Conservation (phyloP, 2,888 invertebrate genomes). For the Sinelater perroti region DNA sequence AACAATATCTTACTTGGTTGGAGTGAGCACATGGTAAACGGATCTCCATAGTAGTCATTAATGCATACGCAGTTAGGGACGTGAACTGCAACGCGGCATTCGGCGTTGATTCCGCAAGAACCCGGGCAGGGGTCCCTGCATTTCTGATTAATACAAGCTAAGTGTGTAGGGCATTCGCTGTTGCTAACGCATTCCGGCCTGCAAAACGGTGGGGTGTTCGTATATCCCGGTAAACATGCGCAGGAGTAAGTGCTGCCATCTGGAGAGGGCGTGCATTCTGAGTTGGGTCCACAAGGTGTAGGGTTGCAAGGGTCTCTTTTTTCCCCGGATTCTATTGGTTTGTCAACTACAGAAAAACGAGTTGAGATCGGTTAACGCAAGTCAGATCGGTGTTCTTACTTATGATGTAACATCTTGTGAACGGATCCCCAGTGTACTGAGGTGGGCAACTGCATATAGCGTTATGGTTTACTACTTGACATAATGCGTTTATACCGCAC, state of each 20-base stretch:
- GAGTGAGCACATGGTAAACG: constrained; percentile 68
- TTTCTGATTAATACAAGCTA: constrained; percentile 74
- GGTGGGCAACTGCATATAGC: constrained; percentile 69
- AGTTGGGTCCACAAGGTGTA: constrained; percentile 74
- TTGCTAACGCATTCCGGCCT: constrained; percentile 79
- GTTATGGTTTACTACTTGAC: constrained; percentile 68
- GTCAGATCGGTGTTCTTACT: constrained; percentile 42
- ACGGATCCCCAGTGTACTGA: constrained; percentile 69
- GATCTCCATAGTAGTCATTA: constrained; percentile 72
- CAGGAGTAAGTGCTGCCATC: constrained; percentile 71
- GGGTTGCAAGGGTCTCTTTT: constrained; percentile 70
- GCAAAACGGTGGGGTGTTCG: constrained; percentile 75
- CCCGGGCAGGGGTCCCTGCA: constrained; percentile 79
- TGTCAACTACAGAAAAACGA: constrained; percentile 32
- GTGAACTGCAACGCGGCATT: constrained; percentile 77
- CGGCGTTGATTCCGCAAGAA: constrained; percentile 75
- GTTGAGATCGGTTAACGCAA: not conserved
- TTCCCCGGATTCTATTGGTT: constrained; percentile 8
- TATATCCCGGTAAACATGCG: constrained; percentile 74
- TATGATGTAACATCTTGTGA: constrained; percentile 58
- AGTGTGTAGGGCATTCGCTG: constrained; percentile 73
- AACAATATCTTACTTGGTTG: constrained; percentile 64
- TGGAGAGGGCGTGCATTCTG: constrained; percentile 72
- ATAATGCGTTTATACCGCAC: constrained; percentile 66
- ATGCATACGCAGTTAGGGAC: constrained; percentile 78